phyloP scores from a whole-genome alignment of 30 jellyfish, hydroid and myxozoan species.

The Nemopilema nomurai region DNA sequence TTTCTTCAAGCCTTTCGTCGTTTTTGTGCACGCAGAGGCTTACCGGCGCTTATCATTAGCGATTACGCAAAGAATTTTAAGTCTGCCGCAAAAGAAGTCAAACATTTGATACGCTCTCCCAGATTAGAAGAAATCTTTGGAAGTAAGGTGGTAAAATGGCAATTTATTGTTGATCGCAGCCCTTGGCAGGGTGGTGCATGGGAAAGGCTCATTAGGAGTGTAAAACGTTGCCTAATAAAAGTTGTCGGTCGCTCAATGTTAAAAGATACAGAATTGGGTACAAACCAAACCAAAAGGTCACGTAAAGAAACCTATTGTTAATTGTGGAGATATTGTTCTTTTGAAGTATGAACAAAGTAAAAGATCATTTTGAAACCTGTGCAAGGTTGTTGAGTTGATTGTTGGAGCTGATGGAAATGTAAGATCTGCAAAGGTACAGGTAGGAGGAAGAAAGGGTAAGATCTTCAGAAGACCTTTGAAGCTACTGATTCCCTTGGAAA shows the following conservation, averaged over 20 bases:
- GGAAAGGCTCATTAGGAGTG: constrained; percentile 29
- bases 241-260: constrained; percentile 19
- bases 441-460: constrained; percentile 18
- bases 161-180: constrained; percentile 14
- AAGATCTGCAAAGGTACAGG: constrained; percentile 30
- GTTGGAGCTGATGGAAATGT: constrained; percentile 17
- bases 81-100: constrained; percentile 12
- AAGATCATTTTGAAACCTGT: constrained; percentile 9
- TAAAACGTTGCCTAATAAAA: constrained; percentile 15
- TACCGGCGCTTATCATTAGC: background rate
- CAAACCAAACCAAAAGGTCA: constrained; percentile 15
- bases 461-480: constrained; percentile 15
- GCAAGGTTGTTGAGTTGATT: constrained; percentile 6
- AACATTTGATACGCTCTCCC: constrained; percentile 16
- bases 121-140: background rate
- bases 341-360: constrained; percentile 11
- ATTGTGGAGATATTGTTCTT: constrained; percentile 25
- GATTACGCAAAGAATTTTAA: constrained; percentile 19
- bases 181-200: constrained; percentile 28
- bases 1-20: background rate
- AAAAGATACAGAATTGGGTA: constrained; percentile 8
- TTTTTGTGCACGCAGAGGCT: background rate
- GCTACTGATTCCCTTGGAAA: constrained; percentile 15
- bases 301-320: background rate
- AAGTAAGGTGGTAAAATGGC: constrained; percentile 8